A percentile compares a stretch with the other conserved stretches of the same genome.
phyloP scores from a whole-genome alignment of 2,113 vertebrate genomes.

The Muscicapa adusta region DNA sequence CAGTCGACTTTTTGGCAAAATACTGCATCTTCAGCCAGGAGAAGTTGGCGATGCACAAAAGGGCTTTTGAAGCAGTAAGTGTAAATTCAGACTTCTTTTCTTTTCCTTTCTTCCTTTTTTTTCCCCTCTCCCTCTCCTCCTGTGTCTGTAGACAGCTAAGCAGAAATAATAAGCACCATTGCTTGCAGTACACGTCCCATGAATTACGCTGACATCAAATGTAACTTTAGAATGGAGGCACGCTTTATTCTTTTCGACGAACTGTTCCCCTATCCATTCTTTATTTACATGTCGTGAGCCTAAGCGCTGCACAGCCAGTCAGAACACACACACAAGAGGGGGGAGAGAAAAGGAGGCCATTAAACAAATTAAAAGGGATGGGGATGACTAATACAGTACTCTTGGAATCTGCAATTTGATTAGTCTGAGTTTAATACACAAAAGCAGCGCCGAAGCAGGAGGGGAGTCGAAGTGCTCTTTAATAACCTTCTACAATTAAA shows the following conservation, averaged over 20 bases:
- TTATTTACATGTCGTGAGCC: slow-evolving; percentile 76
- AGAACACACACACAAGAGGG: slow-evolving; percentile 61
- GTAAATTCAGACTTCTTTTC: slow-evolving; percentile 79
- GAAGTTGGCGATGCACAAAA: slow-evolving; percentile 89
- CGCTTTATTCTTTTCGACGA: slow-evolving; percentile 74
- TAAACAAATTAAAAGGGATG: slow-evolving; percentile 85
- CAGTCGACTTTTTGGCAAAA: slow-evolving; percentile 93
- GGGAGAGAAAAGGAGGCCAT: slow-evolving; percentile 71
- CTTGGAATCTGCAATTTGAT: slow-evolving; percentile 83
- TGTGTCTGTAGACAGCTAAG: slow-evolving; percentile 74
- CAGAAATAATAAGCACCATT: slow-evolving; percentile 74
- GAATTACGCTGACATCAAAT: slow-evolving; percentile 80
- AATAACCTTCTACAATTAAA: slow-evolving; percentile 81
- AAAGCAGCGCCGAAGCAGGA: slow-evolving; percentile 74
- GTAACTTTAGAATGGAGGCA: slow-evolving; percentile 79
- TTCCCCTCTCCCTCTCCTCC: slow-evolving; percentile 65
- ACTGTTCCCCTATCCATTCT: slow-evolving; percentile 73
- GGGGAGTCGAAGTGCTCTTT: slow-evolving; percentile 76
- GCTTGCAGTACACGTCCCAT: slow-evolving; percentile 72
- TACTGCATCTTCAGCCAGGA: slow-evolving; percentile 89
- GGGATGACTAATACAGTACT: slow-evolving; percentile 79
- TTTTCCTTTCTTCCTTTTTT: slow-evolving; percentile 74
- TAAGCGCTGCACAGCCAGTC: slow-evolving; percentile 67
- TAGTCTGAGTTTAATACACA: slow-evolving; percentile 83
- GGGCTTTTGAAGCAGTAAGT: slow-evolving; percentile 91